Conservation (phyloP, 2,888 invertebrate genomes). For the Campoplex capitator region DNA sequence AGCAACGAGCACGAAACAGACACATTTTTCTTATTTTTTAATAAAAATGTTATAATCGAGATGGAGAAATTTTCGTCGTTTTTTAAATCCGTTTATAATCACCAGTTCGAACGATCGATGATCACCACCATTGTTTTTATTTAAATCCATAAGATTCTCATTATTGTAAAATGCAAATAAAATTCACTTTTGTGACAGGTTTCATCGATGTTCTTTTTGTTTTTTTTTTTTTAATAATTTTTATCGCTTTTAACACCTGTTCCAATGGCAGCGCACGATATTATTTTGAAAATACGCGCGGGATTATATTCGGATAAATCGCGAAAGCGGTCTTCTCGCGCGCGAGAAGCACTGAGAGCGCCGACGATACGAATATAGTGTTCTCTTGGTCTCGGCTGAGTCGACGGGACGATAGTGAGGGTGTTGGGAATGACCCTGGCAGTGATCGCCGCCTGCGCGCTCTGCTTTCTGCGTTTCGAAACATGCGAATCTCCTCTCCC, state of each 20-base stretch:
- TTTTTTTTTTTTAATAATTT: neutral
- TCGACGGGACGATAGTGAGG: constrained; percentile 63
- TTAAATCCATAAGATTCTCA: constrained; percentile 30
- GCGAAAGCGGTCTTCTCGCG: constrained; percentile 65
- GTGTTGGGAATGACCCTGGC: constrained; percentile 81
- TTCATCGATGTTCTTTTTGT: neutral
- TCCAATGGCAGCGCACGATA: neutral
- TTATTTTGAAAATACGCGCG: constrained; percentile 1
- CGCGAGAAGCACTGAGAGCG: constrained; percentile 66
- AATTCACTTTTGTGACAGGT: neutral
- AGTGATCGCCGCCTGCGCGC: constrained; percentile 84
- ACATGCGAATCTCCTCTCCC: constrained; percentile 34
- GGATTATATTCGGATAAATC: constrained; percentile 53
- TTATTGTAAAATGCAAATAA: neutral
- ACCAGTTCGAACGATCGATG: constrained; percentile 12
- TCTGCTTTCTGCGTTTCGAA: constrained; percentile 70
- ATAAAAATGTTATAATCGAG: neutral
- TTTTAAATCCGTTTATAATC: constrained; percentile 14
- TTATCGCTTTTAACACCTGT: neutral
- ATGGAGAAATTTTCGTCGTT: neutral
- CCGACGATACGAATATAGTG: constrained; percentile 63
- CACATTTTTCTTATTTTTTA: neutral
- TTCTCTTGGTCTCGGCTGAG: constrained; percentile 21
- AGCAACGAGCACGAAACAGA: neutral
- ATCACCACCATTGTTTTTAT: constrained; percentile 9